Evolutionary conservation across 2,113 vertebrate genomes (phyloP).

Genomic region (Ursus arctos): DNA sequence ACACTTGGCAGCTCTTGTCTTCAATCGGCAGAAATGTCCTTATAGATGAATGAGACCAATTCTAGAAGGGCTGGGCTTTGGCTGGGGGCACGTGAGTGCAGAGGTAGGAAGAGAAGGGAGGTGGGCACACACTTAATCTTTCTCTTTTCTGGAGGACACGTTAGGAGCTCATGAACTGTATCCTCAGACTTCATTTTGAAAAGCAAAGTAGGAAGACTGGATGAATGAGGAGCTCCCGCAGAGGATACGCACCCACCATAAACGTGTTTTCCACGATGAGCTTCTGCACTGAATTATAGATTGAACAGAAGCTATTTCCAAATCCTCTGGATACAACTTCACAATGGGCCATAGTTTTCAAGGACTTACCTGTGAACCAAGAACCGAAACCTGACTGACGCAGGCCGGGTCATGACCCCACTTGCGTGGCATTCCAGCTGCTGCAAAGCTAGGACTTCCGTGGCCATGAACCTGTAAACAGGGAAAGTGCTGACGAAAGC

Average conservation of each 20-base stretch:
- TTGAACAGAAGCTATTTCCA: neutral
- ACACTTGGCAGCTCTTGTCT: neutral
- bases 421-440: neutral
- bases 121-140: fast-evolving
- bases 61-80: fast-evolving
- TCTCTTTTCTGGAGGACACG: neutral
- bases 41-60: fast-evolving
- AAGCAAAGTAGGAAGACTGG: neutral
- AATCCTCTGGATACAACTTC: neutral
- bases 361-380: neutral
- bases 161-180: neutral
- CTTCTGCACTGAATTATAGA: neutral
- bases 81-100: neutral
- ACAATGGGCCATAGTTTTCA: fast-evolving
- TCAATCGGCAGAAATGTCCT: neutral
- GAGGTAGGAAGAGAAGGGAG: neutral
- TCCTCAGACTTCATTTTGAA: neutral
- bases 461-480: neutral
- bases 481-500: neutral
- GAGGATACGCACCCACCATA: neutral
- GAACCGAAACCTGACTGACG: neutral
- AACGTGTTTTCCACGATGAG: neutral
- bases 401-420: fast-evolving
- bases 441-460: fast-evolving
- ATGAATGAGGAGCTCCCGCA: neutral